Evolutionary conservation across 2,113 vertebrate genomes (phyloP), one percentile per base, ranked within the genome.

Genomic region (Bubalus kerabau): DNA sequence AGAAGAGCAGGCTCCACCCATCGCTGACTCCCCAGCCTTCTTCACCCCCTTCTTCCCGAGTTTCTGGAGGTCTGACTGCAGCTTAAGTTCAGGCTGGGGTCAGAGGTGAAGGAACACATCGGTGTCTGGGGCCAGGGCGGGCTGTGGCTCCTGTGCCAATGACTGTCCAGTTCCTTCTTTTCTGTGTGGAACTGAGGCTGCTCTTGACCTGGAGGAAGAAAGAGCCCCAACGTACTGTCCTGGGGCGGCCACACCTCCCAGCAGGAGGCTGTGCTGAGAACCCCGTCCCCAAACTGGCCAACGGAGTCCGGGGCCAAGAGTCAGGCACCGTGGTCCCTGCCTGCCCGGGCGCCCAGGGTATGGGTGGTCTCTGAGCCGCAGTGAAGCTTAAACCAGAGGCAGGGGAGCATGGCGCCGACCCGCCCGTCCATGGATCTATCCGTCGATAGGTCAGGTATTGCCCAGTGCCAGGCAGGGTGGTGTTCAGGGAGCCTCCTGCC

Each of bases 381-480:
- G 48, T 21, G 80, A 14, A 50, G 30, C 30, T n/a, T n/a, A 23
- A 21, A 13, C 48, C 17, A n/a, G 30, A 3, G 10, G 19, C 48
- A 4, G 17, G 30, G 10, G 30, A 21, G 11, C 28, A 4, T 1
- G 30, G 17, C 1, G 5, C 78, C 5, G 6, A 52, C 16, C 48
- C 17, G 3, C 48, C 80, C 0, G 4, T 6, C 17, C 3, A 7
- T 21, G 16, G 48, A 1, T 4, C 3, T 6, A 23, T 13, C 48
- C 1, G 0, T 82, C 23, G 2, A 5, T 26, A 26, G 13, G 4
- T 7, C 13, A 0, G n/a, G 52, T 9, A 4, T 1, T 23, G 84
- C 43, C 46, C 0, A 2, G 30, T 10, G 60, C 43, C 57, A 23
- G 36, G 12, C n/a, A 32, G 80, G 80, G 36, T 21, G 3, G 48